Percentiles rank a stretch among this genome's conserved stretches.
These are phyloP conservation scores for Allacma fusca DNA, from an alignment of 2,888 invertebrate species.

Conservation along the genomic window DNA sequence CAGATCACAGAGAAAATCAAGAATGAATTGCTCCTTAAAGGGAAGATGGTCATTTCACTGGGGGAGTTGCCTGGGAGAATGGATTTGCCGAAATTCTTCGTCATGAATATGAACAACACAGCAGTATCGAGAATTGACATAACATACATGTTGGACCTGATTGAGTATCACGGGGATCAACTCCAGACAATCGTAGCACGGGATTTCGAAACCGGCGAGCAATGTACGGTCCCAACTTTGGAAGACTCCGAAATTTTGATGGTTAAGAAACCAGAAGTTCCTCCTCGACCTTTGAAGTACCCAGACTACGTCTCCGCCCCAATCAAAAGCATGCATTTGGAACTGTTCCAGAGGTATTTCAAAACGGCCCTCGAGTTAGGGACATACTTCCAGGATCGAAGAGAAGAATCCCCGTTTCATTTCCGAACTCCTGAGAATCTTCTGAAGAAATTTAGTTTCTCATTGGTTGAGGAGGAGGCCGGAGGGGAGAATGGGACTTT, in stretches of 20 bases:
- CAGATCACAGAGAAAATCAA: slow-evolving; percentile 29
- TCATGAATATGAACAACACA: slow-evolving; percentile 34
- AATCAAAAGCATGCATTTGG: slow-evolving; percentile 25
- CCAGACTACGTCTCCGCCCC: slow-evolving; percentile 38
- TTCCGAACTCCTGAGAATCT: slow-evolving; percentile 34
- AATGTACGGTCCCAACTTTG: background rate
- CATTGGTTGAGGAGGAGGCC: background rate
- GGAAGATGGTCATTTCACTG: slow-evolving; percentile 28
- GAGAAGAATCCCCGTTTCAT: slow-evolving; percentile 2
- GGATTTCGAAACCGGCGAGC: background rate
- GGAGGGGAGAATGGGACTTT: background rate
- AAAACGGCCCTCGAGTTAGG: slow-evolving; percentile 19
- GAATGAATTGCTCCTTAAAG: background rate
- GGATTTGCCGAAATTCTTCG: slow-evolving; percentile 22
- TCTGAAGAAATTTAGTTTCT: slow-evolving; percentile 27
- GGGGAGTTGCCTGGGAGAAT: slow-evolving; percentile 13
- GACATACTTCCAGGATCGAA: slow-evolving; percentile 35
- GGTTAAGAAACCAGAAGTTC: background rate
- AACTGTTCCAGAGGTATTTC: slow-evolving; percentile 34
- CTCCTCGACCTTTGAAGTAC: slow-evolving; percentile 16
- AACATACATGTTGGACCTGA: slow-evolving; percentile 33
- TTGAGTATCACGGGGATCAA: slow-evolving; percentile 26
- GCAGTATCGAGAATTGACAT: slow-evolving; percentile 7
- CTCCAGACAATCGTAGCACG: background rate
- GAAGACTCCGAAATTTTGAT: background rate